Evolutionary conservation across 2,797 vertebrate species (phyloP).

Genomic region (Coregonus sp.): DNA sequence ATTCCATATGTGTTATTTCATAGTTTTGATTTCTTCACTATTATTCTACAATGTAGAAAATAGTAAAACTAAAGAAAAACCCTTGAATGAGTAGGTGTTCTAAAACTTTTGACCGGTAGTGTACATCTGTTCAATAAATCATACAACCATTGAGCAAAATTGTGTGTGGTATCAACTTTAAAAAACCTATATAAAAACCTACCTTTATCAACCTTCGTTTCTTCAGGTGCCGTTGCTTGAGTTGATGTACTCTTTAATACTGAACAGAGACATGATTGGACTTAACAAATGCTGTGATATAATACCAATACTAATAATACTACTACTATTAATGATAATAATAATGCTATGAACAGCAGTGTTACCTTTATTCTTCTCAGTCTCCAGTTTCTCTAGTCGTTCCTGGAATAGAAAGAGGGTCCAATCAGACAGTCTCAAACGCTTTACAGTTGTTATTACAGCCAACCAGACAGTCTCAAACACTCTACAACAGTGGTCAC

Average conservation of each 20-base stretch:
- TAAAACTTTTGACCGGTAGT: too few species aligned
- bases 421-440: conserved; percentile 6
- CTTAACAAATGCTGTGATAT: not conserved
- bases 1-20: too few species aligned
- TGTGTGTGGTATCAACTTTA: not conserved
- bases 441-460: not conserved
- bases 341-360: too few species aligned
- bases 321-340: not conserved
- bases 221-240: conserved; percentile 75
- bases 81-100: too few species aligned
- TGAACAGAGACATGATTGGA: conserved; percentile 47
- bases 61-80: too few species aligned
- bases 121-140: too few species aligned
- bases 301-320: too few species aligned
- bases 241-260: conserved; percentile 79
- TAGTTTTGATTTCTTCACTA: too few species aligned
- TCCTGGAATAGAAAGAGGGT: conserved; percentile 67
- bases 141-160: too few species aligned
- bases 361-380: conserved; percentile 83
- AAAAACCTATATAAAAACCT: conserved; percentile 31
- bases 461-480: not conserved
- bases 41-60: too few species aligned
- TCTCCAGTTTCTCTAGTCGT: conserved; percentile 76
- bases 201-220: conserved; percentile 88
- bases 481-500: not conserved